phyloP scores from a whole-genome alignment of 2,888 invertebrate genomes.

The Pimpla rufipes region DNA sequence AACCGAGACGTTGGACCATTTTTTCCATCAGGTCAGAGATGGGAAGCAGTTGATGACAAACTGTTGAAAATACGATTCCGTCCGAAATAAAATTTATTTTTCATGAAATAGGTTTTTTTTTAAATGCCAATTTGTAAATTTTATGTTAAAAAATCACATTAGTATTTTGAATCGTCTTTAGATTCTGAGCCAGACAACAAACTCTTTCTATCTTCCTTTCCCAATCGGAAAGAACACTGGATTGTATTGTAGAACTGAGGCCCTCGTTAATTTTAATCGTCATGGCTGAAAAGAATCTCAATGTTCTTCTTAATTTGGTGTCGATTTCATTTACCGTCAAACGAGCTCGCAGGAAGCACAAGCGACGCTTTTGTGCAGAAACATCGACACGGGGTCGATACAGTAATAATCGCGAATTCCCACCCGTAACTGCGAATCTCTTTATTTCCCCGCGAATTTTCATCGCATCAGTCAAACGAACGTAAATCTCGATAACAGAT shows the following conservation, averaged over 20 bases:
- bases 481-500: constrained; percentile 21
- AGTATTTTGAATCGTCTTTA: neutral
- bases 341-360: constrained; percentile 4
- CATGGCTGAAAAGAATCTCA: constrained; percentile 16
- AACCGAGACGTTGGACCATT: constrained; percentile 18
- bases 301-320: constrained; percentile 14
- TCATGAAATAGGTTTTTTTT: neutral
- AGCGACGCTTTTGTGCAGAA: constrained; percentile 41
- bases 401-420: neutral
- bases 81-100: neutral
- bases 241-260: constrained; percentile 23
- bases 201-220: neutral
- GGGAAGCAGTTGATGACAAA: neutral
- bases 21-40: constrained; percentile 6
- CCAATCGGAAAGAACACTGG: constrained; percentile 14
- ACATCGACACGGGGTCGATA: neutral
- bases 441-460: neutral
- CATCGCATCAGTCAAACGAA: neutral
- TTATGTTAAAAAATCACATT: no score
- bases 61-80: neutral
- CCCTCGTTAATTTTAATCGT: neutral
- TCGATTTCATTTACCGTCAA: neutral
- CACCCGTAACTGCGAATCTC: neutral
- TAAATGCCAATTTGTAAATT: no score
- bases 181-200: neutral